phyloP scores from a whole-genome alignment of 2,888 invertebrate genomes.

The Synergus umbraculus region DNA sequence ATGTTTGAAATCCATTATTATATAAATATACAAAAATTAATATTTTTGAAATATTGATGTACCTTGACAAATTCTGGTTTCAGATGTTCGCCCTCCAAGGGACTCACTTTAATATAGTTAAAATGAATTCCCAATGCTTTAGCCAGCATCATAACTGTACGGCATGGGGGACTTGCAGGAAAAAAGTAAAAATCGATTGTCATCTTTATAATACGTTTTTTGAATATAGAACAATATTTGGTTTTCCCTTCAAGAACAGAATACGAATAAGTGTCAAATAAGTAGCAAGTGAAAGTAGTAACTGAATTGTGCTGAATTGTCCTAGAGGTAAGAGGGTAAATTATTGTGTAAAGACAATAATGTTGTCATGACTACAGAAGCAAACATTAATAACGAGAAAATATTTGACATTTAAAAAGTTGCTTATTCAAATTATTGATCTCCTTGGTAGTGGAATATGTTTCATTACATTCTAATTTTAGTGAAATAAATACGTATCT shows the following conservation, averaged over 20 bases:
- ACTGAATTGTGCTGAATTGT: neutral
- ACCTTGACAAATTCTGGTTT: constrained; percentile 84
- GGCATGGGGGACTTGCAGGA: constrained; percentile 83
- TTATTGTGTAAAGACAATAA: constrained; percentile 26
- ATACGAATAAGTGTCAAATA: neutral
- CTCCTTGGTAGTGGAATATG: too few species aligned
- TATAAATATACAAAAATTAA: neutral
- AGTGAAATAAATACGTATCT: too few species aligned
- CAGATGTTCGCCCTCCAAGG: constrained; percentile 82
- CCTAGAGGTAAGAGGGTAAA: neutral
- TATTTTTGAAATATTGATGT: neutral
- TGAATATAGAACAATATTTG: neutral
- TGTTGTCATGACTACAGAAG: constrained; percentile 22
- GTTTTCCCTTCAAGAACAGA: neutral
- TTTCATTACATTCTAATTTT: too few species aligned
- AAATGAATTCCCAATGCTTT: constrained; percentile 83
- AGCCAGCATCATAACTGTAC: constrained; percentile 82
- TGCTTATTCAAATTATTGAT: neutral
- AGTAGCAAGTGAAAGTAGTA: neutral
- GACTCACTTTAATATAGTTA: constrained; percentile 82
- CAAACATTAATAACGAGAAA: constrained; percentile 1
- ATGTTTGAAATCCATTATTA: neutral
- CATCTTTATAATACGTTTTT: constrained; percentile 28
- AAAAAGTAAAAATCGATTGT: constrained; percentile 83
- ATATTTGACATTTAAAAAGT: neutral